Evolutionary conservation across 2,888 invertebrate species (phyloP), one percentile per base, ranked within the genome.

Genomic region (Pseudolycoriella hygida): DNA sequence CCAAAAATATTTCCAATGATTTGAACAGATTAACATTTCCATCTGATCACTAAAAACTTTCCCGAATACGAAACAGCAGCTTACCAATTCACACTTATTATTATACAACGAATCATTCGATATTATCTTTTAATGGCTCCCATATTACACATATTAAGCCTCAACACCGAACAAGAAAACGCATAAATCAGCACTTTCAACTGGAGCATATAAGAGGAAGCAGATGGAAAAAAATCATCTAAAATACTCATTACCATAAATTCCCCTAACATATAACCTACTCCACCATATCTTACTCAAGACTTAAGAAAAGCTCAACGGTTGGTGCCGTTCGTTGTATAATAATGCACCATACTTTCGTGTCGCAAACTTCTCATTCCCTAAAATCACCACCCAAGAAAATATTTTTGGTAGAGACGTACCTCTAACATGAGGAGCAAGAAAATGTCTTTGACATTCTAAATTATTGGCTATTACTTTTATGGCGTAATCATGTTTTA

Each of bases 381-480:
- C 25, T 25, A 25, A 25, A 25, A 25, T 34, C 11, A 12, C 34
- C 34, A 34, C 34, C 34, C 34, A 34, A 34, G 8, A 25, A 8
- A 25, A 34, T 8, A 34, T 34, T 34, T 34, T 34, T 14, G 34
- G 34, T 14, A 34, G n/a, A 12, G 25, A 25, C 25, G 25, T 25
- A 25, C 25, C 25, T 25, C 25, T 25, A 25, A 25, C 25, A 25
- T 25, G 11, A 14, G 15, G 34, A 34, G 15, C n/a, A 34, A 14
- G 34, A 44, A 44, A 40, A 40, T 44, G 44, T 44, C 44, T 44
- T 44, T 44, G 44, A 40, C 44, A 44, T 45, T 41, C 41, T 45
- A 45, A 45, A 45, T 45, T 45, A 45, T 45, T 45, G 45, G 41
- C 45, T 45, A 45, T 45, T 45, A 45, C 34, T 45, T 45, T 41